phyloP scores from a whole-genome alignment of 2,797 vertebrate genomes.

The Argya squamiceps region DNA sequence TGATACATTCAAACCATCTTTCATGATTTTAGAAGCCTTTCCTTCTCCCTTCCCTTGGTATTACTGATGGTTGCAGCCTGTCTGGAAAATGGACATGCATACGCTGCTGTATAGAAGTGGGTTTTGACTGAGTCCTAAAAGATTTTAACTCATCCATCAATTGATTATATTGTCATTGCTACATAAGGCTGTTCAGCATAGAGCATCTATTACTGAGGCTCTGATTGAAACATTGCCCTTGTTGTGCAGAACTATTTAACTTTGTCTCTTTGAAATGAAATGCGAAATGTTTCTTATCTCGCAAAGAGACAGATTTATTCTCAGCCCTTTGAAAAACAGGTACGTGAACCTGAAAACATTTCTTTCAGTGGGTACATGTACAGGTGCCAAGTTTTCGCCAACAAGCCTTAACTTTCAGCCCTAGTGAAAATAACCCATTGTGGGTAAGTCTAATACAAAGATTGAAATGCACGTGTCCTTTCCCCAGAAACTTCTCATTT shows the following conservation, averaged over 20 bases:
- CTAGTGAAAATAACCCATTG: neutral
- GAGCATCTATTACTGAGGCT: conserved; percentile 16
- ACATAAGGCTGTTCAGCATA: conserved; percentile 20
- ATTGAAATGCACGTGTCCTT: rapidly evolving
- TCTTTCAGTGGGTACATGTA: neutral
- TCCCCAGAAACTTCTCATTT: neutral
- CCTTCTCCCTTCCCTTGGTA: neutral
- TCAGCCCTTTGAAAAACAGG: neutral
- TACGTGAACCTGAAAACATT: neutral
- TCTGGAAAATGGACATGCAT: conserved; percentile 26
- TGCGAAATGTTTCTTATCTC: conserved; percentile 28
- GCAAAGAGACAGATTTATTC: neutral
- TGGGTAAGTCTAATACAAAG: too few relatives aligned
- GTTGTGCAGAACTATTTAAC: conserved; percentile 22
- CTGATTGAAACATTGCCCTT: conserved; percentile 48
- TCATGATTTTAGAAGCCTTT: conserved; percentile 13
- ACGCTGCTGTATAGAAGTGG: neutral
- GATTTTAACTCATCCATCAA: conserved; percentile 64
- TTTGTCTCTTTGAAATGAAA: conserved; percentile 44
- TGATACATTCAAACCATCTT: neutral
- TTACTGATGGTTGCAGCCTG: conserved; percentile 19
- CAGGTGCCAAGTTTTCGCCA: neutral
- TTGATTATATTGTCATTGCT: conserved; percentile 60
- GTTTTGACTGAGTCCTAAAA: conserved; percentile 50
- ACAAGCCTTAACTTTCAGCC: neutral